phyloP scores from a whole-genome alignment of 2,113 vertebrate genomes.

The Psilopsiagon aurifrons region DNA sequence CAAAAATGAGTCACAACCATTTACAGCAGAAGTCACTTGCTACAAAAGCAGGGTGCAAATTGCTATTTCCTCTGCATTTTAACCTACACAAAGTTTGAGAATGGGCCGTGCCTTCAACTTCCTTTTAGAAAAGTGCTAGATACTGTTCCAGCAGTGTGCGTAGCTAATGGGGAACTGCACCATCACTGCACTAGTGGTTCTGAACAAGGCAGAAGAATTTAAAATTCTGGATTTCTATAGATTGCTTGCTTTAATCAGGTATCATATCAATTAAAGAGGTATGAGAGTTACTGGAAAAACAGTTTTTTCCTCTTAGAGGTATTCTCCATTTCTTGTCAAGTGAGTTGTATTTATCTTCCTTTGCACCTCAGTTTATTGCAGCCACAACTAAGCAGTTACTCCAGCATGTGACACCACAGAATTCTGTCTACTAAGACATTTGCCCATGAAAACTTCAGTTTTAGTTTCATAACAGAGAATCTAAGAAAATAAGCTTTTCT shows the following conservation, averaged over 20 bases:
- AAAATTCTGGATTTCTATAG: background rate
- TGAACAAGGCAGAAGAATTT: background rate
- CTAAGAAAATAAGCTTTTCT: background rate
- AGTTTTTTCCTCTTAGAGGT: background rate
- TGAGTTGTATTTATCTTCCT: background rate
- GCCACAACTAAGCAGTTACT: background rate
- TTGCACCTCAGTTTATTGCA: background rate
- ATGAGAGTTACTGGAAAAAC: background rate
- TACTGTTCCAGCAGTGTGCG: background rate
- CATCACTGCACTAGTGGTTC: background rate
- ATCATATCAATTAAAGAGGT: background rate
- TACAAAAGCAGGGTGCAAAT: background rate
- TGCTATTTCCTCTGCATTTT: background rate
- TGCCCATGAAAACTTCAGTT: background rate
- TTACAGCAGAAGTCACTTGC: background rate
- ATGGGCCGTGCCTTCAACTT: accelerated
- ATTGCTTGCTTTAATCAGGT: background rate
- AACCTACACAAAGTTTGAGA: background rate
- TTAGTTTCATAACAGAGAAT: background rate
- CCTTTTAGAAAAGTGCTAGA: background rate
- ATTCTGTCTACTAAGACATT: background rate
- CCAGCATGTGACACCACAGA: background rate
- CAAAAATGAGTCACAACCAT: background rate
- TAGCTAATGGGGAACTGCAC: background rate
- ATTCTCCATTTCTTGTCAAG: background rate